Evolutionary conservation across 2,888 invertebrate species (phyloP).

Genomic region (Cheilosia vernalis): DNA sequence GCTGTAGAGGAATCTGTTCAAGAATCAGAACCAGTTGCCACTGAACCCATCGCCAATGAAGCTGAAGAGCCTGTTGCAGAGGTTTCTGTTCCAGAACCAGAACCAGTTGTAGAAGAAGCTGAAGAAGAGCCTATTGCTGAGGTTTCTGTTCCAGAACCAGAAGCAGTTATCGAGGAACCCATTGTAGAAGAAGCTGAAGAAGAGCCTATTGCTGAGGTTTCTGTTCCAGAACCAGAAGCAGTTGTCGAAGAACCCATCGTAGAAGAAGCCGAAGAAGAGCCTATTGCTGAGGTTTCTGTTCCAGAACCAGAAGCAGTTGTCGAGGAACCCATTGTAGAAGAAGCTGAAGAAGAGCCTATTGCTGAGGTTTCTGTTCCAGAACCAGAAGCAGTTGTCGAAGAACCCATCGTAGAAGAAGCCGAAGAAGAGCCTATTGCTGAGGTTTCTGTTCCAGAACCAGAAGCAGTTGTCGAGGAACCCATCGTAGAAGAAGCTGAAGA

Average conservation of each 20-base stretch:
- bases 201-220: neutral
- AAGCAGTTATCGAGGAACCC: neutral
- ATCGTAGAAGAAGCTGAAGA: neutral
- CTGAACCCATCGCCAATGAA: no score
- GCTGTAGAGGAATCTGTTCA: neutral
- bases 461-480: neutral
- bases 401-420: no score
- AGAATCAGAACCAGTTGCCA: neutral
- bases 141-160: neutral
- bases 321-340: neutral
- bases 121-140: no score
- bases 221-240: neutral
- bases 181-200: neutral
- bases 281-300: neutral
- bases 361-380: conserved; percentile 2
- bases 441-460: neutral
- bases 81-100: neutral
- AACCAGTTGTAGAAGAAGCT: no score
- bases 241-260: neutral
- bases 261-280: neutral
- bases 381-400: neutral
- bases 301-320: neutral
- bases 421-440: neutral
- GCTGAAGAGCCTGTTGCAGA: neutral
- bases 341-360: neutral